Percentiles rank a stretch among this genome's conserved stretches.
These are phyloP conservation scores for Ariolimax columbianus DNA, from an alignment of 2,888 invertebrate species.

Conservation along the genomic window DNA sequence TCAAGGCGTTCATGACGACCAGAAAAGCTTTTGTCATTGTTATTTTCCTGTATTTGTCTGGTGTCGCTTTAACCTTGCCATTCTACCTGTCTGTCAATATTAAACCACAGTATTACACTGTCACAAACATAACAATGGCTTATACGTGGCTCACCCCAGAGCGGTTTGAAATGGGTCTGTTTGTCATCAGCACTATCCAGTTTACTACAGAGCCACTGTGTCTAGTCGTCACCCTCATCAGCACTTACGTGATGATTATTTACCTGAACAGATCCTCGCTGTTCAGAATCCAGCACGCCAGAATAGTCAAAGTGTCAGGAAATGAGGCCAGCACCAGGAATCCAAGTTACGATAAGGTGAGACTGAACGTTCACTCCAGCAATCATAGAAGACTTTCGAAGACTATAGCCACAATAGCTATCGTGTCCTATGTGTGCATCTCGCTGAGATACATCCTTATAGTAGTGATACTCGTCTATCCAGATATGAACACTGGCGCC, in stretches of 20 bases:
- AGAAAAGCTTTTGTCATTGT: neutral
- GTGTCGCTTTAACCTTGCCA: neutral
- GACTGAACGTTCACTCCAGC: neutral
- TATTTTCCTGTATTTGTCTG: neutral
- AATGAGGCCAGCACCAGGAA: neutral
- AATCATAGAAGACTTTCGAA: neutral
- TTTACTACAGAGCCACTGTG: neutral
- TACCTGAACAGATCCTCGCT: neutral
- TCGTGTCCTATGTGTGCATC: neutral
- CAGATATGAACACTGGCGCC: neutral
- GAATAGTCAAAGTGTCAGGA: no score
- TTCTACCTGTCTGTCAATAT: neutral
- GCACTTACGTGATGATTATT: slow-evolving; percentile 5
- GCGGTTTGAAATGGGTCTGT: neutral
- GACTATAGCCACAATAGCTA: neutral
- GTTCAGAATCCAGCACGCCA: neutral
- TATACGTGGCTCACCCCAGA: neutral
- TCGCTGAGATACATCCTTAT: neutral
- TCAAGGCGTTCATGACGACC: neutral
- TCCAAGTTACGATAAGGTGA: neutral
- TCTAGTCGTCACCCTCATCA: neutral
- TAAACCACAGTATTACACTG: neutral
- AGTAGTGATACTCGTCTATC: neutral
- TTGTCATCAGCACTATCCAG: neutral
- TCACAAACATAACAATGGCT: no score